Evolutionary conservation across 2,797 vertebrate species (phyloP), one percentile per base, ranked within the genome.

Genomic region (Muscicapa comitata): DNA sequence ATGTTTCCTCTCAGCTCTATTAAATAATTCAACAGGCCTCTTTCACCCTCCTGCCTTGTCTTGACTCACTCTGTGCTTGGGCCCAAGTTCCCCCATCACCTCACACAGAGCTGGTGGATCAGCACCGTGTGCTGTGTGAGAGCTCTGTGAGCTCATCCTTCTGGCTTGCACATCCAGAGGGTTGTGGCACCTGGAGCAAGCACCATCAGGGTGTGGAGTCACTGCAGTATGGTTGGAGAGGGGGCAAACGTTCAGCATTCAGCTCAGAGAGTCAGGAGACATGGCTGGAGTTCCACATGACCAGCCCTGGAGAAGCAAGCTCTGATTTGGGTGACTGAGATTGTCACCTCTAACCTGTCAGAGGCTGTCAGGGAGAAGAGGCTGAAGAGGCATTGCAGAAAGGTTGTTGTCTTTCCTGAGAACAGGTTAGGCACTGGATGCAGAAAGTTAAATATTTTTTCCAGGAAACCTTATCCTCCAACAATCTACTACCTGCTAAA

Each of bases 41-140:
- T 61, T 50, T 21, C 17, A 8, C 26, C 29, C 29, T 75, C 16
- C 35, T 35, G 62, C 54, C 38, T 40, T 33, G 5, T 6, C 59
- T 68, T 68, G 29, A 7, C 35, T 38, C 38, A 42, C 11, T 58
- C 20, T 35, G 20, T 26, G 37, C 59, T 74, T 54, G 6, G 5
- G 37, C 18, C 37, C 45, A 35, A 7, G 33, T 11, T 45, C 31
- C 29, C 61, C 24, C 26, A 2, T 55, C 33, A 2, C 7, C 13
- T 61, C 18, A 3, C 51, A 4, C 3, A 1, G 16, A 70, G 25
- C 53, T 2, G 37, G 4, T 26, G 26, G 4, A 3, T 18, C 61
- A 19, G 53, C 40, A 31, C 13, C 0, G 0, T 3, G 51, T 31
- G 26, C 62, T 28, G 12, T 0, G 3, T 3, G 0, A 14, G 45